Evolutionary conservation across 2,888 invertebrate species (phyloP).

Genomic region (Cyrtodaria siliqua): DNA sequence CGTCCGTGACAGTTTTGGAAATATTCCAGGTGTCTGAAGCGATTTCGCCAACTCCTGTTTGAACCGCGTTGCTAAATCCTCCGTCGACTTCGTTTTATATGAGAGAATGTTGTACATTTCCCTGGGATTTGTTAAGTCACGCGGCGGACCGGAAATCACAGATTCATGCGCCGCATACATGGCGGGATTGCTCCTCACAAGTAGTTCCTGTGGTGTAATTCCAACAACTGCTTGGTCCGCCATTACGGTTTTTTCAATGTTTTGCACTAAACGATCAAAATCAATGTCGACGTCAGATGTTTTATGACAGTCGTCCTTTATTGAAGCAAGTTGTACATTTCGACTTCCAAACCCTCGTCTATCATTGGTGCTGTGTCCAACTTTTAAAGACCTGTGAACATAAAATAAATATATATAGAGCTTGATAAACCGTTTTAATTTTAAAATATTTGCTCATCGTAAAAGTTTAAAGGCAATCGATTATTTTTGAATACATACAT

Average conservation of each 20-base stretch:
- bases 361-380: too few species aligned
- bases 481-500: too few species aligned
- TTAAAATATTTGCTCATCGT: too few species aligned
- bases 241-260: conserved; percentile 63
- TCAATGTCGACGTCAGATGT: conserved; percentile 39
- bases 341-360: too few species aligned
- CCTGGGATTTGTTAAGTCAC: conserved; percentile 64
- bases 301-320: conserved; percentile 41
- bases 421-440: too few species aligned
- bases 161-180: conserved; percentile 19
- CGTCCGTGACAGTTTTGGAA: conserved; percentile 57
- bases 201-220: conserved; percentile 58
- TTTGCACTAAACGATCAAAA: conserved; percentile 65
- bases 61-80: conserved; percentile 51
- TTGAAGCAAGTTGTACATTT: conserved; percentile 7
- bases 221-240: conserved; percentile 41
- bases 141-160: conserved; percentile 11
- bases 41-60: conserved; percentile 58
- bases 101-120: conserved; percentile 67
- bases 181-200: conserved; percentile 62
- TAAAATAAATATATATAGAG: too few species aligned
- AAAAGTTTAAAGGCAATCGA: too few species aligned
- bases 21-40: conserved; percentile 39
- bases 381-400: too few species aligned
- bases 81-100: conserved; percentile 56